These are phyloP conservation scores for Anomalospiza imberbis DNA, from an alignment of 2,797 vertebrate species.

Conservation along the genomic window DNA sequence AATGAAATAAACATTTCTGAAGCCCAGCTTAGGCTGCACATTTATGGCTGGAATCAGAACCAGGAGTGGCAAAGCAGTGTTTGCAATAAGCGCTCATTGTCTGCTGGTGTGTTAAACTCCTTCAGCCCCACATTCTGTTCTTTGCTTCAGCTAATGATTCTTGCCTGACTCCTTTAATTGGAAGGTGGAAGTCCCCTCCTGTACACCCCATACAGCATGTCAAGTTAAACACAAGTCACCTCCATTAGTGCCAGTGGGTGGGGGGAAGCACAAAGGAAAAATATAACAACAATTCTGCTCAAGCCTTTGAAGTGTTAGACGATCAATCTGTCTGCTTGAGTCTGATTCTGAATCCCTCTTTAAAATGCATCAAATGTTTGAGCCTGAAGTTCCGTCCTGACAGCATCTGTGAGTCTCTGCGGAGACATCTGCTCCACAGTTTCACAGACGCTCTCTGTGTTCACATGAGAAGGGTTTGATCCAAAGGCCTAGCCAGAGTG, in stretches of 20 bases:
- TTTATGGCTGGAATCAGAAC: background rate
- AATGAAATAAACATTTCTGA: background rate
- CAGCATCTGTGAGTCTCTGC: conserved; percentile 79
- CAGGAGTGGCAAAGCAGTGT: background rate
- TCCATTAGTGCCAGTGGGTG: conserved; percentile 46
- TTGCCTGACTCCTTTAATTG: conserved; percentile 20
- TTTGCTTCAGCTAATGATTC: conserved; percentile 25
- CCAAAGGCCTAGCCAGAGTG: conserved; percentile 72
- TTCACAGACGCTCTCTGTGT: conserved; percentile 75
- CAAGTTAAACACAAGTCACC: conserved; percentile 56
- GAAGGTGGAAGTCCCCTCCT: conserved; percentile 32
- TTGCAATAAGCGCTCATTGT: background rate
- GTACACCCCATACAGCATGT: conserved; percentile 15
- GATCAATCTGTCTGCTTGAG: conserved; percentile 77
- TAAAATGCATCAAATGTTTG: conserved; percentile 82
- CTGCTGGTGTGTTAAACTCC: background rate
- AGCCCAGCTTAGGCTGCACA: background rate
- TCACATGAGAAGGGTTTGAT: conserved; percentile 78
- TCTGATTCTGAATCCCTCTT: conserved; percentile 76
- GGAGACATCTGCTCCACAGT: conserved; percentile 75
- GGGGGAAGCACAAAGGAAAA: conserved; percentile 62
- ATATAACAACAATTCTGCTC: conserved; percentile 58
- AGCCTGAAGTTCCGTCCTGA: conserved; percentile 78
- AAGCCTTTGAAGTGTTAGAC: conserved; percentile 78
- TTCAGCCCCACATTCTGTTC: conserved; percentile 2